Conservation (phyloP, 2,888 invertebrate genomes). For the Achlya flavicornis region DNA sequence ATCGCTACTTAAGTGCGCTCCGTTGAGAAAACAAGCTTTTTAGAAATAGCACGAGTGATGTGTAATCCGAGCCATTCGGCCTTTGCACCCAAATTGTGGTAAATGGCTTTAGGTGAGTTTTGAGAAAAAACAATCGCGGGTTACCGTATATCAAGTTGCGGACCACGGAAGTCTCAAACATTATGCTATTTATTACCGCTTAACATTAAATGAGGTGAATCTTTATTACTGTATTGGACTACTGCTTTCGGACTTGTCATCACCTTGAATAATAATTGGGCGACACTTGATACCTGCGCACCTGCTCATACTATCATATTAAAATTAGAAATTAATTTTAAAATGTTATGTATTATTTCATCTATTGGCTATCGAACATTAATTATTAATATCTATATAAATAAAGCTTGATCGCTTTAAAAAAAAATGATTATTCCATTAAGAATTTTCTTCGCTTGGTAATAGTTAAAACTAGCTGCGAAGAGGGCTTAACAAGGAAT, state of each 20-base stretch:
- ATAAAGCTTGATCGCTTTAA: not conserved
- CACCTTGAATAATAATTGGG: slow-evolving; percentile 52
- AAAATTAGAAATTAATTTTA: slow-evolving; percentile 19
- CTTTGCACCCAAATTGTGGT: slow-evolving; percentile 76
- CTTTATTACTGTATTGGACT: slow-evolving; percentile 31
- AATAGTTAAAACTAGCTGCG: no score
- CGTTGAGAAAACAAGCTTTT: slow-evolving; percentile 80
- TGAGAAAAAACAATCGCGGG: slow-evolving; percentile 67
- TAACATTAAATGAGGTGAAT: slow-evolving; percentile 35
- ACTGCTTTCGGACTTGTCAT: slow-evolving; percentile 42
- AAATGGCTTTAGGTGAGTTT: slow-evolving; percentile 79
- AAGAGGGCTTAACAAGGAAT: no score
- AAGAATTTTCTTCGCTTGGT: no score
- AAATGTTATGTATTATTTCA: not conserved
- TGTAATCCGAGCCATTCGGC: slow-evolving; percentile 66
- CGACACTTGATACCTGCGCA: slow-evolving; percentile 53
- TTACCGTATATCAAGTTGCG: slow-evolving; percentile 53
- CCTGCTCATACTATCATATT: slow-evolving; percentile 37
- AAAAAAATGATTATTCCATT: not conserved
- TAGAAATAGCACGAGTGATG: slow-evolving; percentile 75
- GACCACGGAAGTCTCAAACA: slow-evolving; percentile 30
- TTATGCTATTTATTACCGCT: slow-evolving; percentile 44
- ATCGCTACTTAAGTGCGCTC: slow-evolving; percentile 77
- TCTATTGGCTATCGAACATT: not conserved
- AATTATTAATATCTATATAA: not conserved